Percentiles rank a stretch among this genome's conserved stretches.
phyloP scores from a whole-genome alignment of 2,888 invertebrate genomes.

The Lasius fuliginosus region DNA sequence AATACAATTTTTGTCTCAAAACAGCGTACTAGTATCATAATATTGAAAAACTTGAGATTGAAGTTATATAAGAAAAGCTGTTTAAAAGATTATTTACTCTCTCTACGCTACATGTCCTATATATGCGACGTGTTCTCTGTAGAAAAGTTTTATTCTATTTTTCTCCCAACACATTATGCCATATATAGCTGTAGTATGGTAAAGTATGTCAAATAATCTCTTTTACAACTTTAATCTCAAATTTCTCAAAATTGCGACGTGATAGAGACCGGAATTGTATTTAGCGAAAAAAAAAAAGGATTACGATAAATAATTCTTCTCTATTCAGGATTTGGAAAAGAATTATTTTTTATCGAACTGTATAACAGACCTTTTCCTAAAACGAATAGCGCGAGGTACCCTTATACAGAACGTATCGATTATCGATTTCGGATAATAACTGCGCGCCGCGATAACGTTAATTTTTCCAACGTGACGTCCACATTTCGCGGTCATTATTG shows the following conservation, averaged over 20 bases:
- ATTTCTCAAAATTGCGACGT: not conserved
- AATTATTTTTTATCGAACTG: not conserved
- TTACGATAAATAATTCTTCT: not conserved
- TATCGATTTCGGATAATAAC: conserved; percentile 41
- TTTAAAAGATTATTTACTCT: not conserved
- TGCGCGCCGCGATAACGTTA: not conserved
- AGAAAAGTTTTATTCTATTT: not conserved
- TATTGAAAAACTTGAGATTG: not conserved
- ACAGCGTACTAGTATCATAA: not conserved
- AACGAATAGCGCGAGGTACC: not conserved
- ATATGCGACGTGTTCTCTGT: not conserved
- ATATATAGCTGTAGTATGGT: not conserved
- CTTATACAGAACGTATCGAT: not conserved
- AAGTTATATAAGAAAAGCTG: not conserved
- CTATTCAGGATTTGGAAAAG: not conserved
- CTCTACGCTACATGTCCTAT: not conserved
- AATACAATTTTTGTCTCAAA: not conserved
- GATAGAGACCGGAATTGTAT: not conserved
- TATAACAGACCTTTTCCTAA: not conserved
- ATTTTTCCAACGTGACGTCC: conserved; percentile 14
- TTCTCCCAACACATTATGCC: not conserved
- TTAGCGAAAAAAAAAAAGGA: not conserved
- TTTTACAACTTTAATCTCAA: not conserved
- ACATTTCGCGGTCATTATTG: conserved; percentile 18
- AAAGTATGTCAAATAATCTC: conserved; percentile 6